Percentiles rank a stretch among this genome's conserved stretches.
Conservation (phyloP, 2,888 invertebrate species). For the Callosobruchus maculatus region DNA sequence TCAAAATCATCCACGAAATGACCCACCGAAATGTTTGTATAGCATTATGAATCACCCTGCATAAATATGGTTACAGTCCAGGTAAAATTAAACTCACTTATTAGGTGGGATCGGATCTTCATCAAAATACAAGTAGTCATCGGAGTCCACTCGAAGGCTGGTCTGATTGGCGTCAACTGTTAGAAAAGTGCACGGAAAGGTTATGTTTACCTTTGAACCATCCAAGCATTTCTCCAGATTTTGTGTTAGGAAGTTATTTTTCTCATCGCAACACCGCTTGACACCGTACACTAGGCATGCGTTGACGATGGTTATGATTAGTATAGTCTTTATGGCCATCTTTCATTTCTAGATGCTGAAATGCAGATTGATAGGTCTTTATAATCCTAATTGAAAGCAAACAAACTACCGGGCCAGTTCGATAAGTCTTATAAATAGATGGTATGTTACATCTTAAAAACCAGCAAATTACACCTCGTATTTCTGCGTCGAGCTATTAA, state of each 20-base stretch:
- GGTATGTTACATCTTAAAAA: no score
- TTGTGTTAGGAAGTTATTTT: neutral
- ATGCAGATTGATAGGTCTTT: neutral
- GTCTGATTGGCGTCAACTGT: neutral
- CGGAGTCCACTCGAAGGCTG: neutral
- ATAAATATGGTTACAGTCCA: no score
- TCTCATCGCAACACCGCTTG: neutral
- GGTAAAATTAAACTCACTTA: no score
- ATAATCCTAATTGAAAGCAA: no score
- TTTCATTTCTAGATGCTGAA: neutral
- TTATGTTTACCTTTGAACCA: neutral
- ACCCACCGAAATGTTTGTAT: no score
- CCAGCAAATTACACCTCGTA: no score
- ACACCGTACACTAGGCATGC: neutral
- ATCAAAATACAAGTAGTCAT: neutral
- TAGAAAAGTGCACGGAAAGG: neutral
- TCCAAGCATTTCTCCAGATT: neutral
- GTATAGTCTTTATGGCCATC: neutral
- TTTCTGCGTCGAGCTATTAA: no score
- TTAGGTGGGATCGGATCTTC: neutral
- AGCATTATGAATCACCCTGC: no score
- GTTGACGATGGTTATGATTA: neutral
- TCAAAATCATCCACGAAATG: no score
- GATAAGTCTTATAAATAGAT: no score
- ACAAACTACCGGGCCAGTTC: no score